These are phyloP conservation scores for Diglossa brunneiventris DNA, from an alignment of 2,113 vertebrate species.

Conservation along the genomic window DNA sequence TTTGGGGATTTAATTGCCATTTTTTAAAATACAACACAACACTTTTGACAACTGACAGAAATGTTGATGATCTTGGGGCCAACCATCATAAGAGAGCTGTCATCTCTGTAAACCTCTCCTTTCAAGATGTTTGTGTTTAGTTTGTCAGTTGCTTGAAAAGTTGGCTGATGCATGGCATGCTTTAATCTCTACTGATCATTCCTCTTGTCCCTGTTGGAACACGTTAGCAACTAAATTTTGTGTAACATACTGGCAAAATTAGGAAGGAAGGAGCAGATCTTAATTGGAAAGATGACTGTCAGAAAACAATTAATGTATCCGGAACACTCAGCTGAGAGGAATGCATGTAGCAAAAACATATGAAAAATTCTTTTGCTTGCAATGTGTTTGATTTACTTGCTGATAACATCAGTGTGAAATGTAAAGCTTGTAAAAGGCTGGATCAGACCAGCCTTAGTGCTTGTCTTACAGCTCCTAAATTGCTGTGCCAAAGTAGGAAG, in stretches of 20 bases:
- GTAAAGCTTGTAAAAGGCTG: constrained; percentile 50
- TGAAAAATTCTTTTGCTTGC: neutral
- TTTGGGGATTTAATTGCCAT: neutral
- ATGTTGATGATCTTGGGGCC: neutral
- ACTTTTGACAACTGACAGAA: neutral
- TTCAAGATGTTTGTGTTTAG: neutral
- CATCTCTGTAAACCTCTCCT: neutral
- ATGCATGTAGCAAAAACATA: neutral
- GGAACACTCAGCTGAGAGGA: neutral
- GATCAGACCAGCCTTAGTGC: constrained; percentile 30
- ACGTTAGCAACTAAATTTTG: constrained; percentile 26
- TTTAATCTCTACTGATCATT: constrained; percentile 30
- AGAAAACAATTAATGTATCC: constrained; percentile 26
- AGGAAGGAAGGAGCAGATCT: constrained; percentile 29
- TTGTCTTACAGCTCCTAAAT: constrained; percentile 26
- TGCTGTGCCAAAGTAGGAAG: neutral
- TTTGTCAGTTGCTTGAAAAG: constrained; percentile 4
- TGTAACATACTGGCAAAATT: constrained; percentile 26
- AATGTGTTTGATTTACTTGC: constrained; percentile 8
- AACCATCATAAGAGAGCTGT: neutral
- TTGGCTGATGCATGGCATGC: neutral
- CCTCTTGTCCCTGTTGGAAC: constrained; percentile 19
- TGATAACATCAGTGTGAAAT: constrained; percentile 60
- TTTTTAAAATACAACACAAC: neutral
- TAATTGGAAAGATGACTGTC: constrained; percentile 26